Evolutionary conservation across 2,113 vertebrate species (phyloP).

Genomic region (Fulica atra): DNA sequence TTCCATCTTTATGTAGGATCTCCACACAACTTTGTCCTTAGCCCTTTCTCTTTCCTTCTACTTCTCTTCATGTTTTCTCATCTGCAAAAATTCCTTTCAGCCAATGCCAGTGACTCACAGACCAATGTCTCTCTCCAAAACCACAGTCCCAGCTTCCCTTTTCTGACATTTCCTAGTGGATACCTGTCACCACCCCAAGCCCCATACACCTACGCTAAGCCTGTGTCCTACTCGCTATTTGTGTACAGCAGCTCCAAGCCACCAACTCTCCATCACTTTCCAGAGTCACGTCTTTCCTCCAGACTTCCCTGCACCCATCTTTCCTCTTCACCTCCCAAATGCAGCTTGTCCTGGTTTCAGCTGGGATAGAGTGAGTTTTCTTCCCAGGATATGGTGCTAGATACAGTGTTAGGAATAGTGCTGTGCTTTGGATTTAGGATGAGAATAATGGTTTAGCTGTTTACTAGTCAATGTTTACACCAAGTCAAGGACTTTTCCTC

Average conservation of each 20-base stretch:
- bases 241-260: background rate
- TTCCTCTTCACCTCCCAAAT: background rate
- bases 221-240: background rate
- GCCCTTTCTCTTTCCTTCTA: background rate
- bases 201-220: background rate
- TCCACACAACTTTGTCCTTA: background rate
- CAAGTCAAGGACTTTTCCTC: too few relatives aligned
- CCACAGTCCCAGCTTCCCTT: background rate
- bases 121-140: fast-evolving
- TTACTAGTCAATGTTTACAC: too few relatives aligned
- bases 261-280: background rate
- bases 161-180: background rate
- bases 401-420: too few relatives aligned
- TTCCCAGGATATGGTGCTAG: too few relatives aligned
- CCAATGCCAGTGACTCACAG: background rate
- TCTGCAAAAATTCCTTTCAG: background rate
- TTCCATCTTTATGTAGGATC: background rate
- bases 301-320: background rate
- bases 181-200: background rate
- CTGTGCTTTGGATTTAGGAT: too few relatives aligned
- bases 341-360: background rate
- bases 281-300: background rate
- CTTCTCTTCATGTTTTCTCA: background rate
- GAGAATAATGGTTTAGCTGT: too few relatives aligned
- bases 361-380: too few relatives aligned